phyloP scores from a whole-genome alignment of 2,888 invertebrate genomes.

The Gasteruption jaculator region DNA sequence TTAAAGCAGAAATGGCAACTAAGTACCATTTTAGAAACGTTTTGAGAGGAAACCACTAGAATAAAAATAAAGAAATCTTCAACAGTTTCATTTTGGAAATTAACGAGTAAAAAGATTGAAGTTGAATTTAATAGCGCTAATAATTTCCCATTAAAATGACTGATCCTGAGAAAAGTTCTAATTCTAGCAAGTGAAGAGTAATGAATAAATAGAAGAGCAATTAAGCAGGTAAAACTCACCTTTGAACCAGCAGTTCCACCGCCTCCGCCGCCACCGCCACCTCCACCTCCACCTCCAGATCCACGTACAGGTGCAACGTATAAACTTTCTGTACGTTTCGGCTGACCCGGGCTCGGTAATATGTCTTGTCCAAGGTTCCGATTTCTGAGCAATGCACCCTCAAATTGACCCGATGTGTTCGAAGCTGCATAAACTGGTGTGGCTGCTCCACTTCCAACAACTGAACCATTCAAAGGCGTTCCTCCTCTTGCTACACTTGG shows the following conservation, averaged over 20 bases:
- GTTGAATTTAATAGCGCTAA: too few species aligned
- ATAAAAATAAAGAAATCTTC: too few species aligned
- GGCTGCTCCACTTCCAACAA: slow-evolving; percentile 55
- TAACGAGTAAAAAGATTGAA: too few species aligned
- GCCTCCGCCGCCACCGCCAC: slow-evolving; percentile 32
- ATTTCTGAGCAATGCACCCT: slow-evolving; percentile 76
- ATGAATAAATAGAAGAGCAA: too few species aligned
- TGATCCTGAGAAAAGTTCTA: not conserved
- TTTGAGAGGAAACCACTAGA: too few species aligned
- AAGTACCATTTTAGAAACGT: too few species aligned
- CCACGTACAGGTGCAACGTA: slow-evolving; percentile 62
- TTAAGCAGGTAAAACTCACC: slow-evolving; percentile 32
- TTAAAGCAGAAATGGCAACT: too few species aligned
- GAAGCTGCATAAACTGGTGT: slow-evolving; percentile 56
- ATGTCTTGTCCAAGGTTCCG: slow-evolving; percentile 83
- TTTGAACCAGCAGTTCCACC: slow-evolving; percentile 32
- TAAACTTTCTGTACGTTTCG: slow-evolving; percentile 87
- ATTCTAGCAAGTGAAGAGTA: too few species aligned
- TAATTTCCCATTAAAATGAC: too few species aligned
- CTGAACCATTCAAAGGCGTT: slow-evolving; percentile 46
- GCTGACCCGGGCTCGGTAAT: slow-evolving; percentile 80
- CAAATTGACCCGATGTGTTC: slow-evolving; percentile 62
- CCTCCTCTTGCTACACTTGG: slow-evolving; percentile 53
- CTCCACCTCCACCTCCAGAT: slow-evolving; percentile 20
- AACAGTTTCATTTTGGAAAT: too few species aligned